Conservation (phyloP, 1,140 invertebrate genomes). For the Chelonus insularis region DNA sequence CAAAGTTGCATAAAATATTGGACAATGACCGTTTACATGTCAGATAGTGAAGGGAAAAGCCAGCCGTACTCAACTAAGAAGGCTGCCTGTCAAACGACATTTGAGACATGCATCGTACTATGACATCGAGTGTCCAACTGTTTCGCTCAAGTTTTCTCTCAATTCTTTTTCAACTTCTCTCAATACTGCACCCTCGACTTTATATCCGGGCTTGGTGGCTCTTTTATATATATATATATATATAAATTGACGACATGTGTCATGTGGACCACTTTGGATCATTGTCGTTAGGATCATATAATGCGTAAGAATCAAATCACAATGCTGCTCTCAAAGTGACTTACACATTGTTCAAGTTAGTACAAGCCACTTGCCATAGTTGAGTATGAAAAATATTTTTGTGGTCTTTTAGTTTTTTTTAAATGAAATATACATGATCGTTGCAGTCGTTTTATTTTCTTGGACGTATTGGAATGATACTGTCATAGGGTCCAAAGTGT, state of each 20-base stretch:
- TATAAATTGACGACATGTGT: slow-evolving; percentile 23
- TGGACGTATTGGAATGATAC: background rate
- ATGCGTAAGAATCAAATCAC: slow-evolving; percentile 15
- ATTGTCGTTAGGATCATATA: slow-evolving; percentile 23
- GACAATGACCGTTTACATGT: background rate
- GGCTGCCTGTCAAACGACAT: slow-evolving; percentile 39
- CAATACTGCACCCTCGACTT: slow-evolving; percentile 10
- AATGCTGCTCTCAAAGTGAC: slow-evolving; percentile 9
- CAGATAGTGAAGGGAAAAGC: background rate
- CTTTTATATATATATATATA: background rate
- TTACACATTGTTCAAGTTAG: background rate
- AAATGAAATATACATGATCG: background rate
- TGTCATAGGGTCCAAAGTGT: slow-evolving; percentile 13
- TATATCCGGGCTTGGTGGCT: background rate
- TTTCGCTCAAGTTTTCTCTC: slow-evolving; percentile 28
- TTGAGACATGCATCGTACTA: slow-evolving; percentile 23
- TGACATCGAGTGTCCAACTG: slow-evolving; percentile 42
- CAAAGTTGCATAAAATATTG: background rate
- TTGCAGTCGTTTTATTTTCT: background rate
- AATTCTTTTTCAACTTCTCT: slow-evolving; percentile 15
- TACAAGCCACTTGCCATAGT: background rate
- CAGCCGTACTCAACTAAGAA: slow-evolving; percentile 12
- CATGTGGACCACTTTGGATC: slow-evolving; percentile 17
- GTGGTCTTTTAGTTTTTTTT: background rate
- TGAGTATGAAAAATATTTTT: background rate